Evolutionary conservation across 2,113 vertebrate species (phyloP).

Genomic region (Pandion haliaetus): DNA sequence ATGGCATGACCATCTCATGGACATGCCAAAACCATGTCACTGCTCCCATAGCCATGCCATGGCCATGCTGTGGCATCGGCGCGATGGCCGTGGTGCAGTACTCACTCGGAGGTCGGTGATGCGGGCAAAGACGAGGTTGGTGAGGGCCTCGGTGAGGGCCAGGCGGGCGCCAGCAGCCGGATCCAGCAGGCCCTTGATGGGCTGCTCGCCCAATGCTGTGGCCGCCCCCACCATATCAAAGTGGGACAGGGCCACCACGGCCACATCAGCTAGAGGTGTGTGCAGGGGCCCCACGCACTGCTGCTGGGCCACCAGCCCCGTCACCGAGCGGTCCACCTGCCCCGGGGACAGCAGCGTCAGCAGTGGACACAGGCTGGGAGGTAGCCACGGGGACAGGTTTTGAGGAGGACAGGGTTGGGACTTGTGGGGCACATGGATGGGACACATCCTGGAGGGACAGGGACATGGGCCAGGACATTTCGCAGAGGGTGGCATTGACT

Average conservation of each 20-base stretch:
- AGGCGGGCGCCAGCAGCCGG: constrained; percentile 84
- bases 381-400: background rate
- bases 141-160: constrained; percentile 89
- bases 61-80: rapidly evolving
- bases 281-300: constrained; percentile 94
- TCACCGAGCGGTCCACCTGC: constrained; percentile 93
- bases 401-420: too few relatives aligned
- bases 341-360: background rate
- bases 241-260: constrained; percentile 88
- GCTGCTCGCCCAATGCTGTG: constrained; percentile 90
- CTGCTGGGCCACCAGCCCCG: constrained; percentile 92
- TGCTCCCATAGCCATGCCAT: rapidly evolving
- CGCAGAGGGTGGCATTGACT: background rate
- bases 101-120: constrained; percentile 84
- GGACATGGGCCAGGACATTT: background rate
- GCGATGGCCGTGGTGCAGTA: background rate
- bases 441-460: background rate
- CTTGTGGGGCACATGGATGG: rapidly evolving
- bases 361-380: background rate
- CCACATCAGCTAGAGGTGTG: constrained; percentile 89
- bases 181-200: constrained; percentile 87
- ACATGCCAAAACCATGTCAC: rapidly evolving
- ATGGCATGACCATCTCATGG: rapidly evolving
- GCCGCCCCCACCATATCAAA: constrained; percentile 83
- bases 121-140: constrained; percentile 88